Percentiles rank a stretch among this genome's conserved stretches.
Conservation (phyloP, 2,797 vertebrate genomes). For the Hemibagrus guttatus region DNA sequence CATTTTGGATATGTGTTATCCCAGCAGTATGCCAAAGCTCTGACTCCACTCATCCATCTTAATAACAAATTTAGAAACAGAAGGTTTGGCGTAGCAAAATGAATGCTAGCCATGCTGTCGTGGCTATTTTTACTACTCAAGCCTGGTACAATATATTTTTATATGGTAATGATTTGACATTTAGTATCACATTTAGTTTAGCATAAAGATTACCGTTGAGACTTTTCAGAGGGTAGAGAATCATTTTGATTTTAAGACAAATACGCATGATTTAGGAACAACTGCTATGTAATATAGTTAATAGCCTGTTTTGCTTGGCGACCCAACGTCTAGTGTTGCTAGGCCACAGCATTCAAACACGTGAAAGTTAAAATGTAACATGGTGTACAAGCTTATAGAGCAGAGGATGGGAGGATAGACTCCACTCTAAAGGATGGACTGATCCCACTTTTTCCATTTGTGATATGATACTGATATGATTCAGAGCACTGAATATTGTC, state of each 20-base stretch:
- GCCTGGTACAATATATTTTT: conserved; percentile 36
- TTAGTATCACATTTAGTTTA: conserved; percentile 24
- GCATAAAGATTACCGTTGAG: conserved; percentile 43
- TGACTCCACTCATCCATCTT: conserved; percentile 52
- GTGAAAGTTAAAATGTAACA: neutral
- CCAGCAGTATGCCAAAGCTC: conserved; percentile 37
- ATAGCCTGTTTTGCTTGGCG: neutral
- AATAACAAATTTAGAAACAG: conserved; percentile 66
- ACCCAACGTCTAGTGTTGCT: neutral
- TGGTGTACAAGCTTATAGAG: neutral
- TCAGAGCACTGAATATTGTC: conserved; percentile 7
- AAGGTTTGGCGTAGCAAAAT: conserved; percentile 65
- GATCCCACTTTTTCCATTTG: neutral
- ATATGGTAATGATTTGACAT: conserved; percentile 51
- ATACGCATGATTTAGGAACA: neutral
- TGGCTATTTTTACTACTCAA: conserved; percentile 72
- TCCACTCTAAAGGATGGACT: neutral
- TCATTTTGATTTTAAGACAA: neutral
- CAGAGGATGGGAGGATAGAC: neutral
- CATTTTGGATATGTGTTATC: conserved; percentile 44
- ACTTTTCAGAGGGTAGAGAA: conserved; percentile 37
- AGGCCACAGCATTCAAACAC: neutral
- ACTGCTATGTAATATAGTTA: neutral
- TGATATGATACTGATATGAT: conserved; percentile 1
- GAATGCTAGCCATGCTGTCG: conserved; percentile 62